Base-by-base conservation (phyloP, 2,888 invertebrate genomes). In the Agrotis exclamationis region DNA sequence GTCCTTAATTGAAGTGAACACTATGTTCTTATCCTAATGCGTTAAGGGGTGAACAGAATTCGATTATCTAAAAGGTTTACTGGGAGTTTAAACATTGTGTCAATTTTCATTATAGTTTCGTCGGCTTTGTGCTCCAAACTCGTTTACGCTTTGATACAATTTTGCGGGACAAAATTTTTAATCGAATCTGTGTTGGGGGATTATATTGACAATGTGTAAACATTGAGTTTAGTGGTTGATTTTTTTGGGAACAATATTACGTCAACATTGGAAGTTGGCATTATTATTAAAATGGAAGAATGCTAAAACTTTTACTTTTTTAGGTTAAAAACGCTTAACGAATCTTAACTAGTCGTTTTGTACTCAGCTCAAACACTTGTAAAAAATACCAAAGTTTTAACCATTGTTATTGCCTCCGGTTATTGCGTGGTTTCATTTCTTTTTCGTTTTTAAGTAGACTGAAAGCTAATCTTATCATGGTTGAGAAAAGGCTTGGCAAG, bases 21-120 rank as follows among this genome's bases (percentile, higher is more conserved):
- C 39, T 39, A 63, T 54, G 50, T 58, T 65, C 69, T 58, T 62
- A 75, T 45, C 63, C 44, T 63, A 76, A 76, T 47, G 64, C 50
- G 14, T 48, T 65, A 65, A 80, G 13, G 22, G 64, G 62, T 63
- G 63, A 63, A 69, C 62, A 33, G 47, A 70, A 80, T 80, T 76
- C 22, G 70, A 80, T 78, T 80, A 78, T 18, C 39, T 65, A 50
- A 80, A 75, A 59, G 81, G 62, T 59, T 76, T 65, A 65, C 44
- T 62, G 45, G 51, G 22, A 63, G 64, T 51, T 80, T 59, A 76
- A 80, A 44, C 70, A 80, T 48, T 20, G 59, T 75, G 76, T 63
- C 76, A 65, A 59, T 76, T 78, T 76, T 63, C 70, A 65, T 70
- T 80, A 76, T 76, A 70, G 63, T 76, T 53, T 50, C 28, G 53